Base-by-base conservation (phyloP, 37 sponge, comb jelly and placozoan genomes). In the Ianthella basta region DNA sequence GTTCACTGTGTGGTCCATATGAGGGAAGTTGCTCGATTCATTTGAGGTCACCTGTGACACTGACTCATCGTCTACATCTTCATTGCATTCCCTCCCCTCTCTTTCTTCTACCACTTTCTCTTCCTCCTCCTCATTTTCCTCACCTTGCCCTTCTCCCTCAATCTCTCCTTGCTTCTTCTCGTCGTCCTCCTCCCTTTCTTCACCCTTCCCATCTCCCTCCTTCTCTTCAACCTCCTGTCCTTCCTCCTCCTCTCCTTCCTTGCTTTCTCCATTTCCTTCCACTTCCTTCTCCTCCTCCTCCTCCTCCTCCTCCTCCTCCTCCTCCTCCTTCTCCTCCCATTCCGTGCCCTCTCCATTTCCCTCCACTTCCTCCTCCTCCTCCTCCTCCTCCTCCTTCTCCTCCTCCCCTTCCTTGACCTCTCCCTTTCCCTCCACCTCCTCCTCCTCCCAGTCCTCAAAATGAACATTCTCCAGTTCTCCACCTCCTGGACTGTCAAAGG, bases 261-360 rank as follows among this genome's bases (percentile, higher is more conserved):
- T 40, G 36, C 44, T 50, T 65, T 37, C 44, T 50, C 65, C 65
- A 23, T 35, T 57, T 30, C 50, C 50, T 30, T 27, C 72, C 54
- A 70, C 57, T 35, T 36, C 36, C 59, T 57, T 16, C 33, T 21
- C 73, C 36, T 25, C 20, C 23, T 32, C 30, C 73, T 21, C 55
- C 30, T 56, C 32, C 72, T 55, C 18, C 70, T n/a, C 72, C 57
- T 10, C n/a, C 40, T n/a, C n/a, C 70, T 70, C 56, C 84, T 18
- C 56, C 72, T 32, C 57, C 63, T 37, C 41, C 24, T 37, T 38
- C 20, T 13, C 64, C 50, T 44, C 50, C 50, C 50, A 3, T 8
- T 44, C 8, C 50, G 50, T 44, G 3, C 8, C 50, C 50, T n/a
- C n/a, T n/a, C n/a, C n/a, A n/a, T n/a, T n/a, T n/a, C n/a, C n/a